These are phyloP conservation scores for Hydrolagus colliei DNA, from an alignment of 2,797 vertebrate genomes.

Conservation along the genomic window DNA sequence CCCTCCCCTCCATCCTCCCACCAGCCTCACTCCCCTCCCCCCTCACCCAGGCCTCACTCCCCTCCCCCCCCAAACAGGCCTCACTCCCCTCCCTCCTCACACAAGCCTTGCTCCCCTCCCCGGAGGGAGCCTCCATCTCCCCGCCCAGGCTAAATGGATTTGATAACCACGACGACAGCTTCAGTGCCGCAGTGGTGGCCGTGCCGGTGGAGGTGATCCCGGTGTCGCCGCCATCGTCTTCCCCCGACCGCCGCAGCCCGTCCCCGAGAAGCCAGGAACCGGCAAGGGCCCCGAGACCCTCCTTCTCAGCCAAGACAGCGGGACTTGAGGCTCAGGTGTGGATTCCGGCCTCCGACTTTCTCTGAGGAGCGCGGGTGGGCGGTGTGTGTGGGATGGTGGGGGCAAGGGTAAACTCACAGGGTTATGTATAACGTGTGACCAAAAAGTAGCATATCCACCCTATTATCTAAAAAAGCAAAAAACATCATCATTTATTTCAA, in stretches of 20 bases:
- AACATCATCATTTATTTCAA: too few relatives aligned
- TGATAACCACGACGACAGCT: conserved; percentile 41
- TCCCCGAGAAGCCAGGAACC: conserved; percentile 60
- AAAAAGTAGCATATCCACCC: too few relatives aligned
- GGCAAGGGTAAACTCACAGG: conserved; percentile 28
- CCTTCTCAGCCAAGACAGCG: conserved; percentile 82
- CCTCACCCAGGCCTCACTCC: conserved; percentile 51
- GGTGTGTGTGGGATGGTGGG: conserved; percentile 6
- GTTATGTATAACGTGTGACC: conserved; percentile 35
- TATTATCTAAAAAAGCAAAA: too few relatives aligned
- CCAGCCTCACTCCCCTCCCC: conserved; percentile 49
- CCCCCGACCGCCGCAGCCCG: conserved; percentile 61
- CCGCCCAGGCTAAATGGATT: conserved; percentile 37
- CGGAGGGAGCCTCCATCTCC: conserved; percentile 36
- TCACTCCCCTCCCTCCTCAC: conserved; percentile 40
- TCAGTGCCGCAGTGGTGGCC: conserved; percentile 35
- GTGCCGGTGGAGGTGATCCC: conserved; percentile 47
- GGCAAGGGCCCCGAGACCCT: conserved; percentile 79
- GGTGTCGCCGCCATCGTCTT: conserved; percentile 56
- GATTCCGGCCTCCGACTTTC: conserved; percentile 67
- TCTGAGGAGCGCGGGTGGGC: conserved; percentile 52
- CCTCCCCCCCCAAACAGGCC: conserved; percentile 42
- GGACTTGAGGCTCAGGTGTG: conserved; percentile 95
- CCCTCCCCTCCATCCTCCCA: too few relatives aligned
- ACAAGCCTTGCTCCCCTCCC: conserved; percentile 37